Evolutionary conservation across 1,140 invertebrate species (phyloP), one percentile per base, ranked within the genome.

Genomic region (Drosophila simulans): DNA sequence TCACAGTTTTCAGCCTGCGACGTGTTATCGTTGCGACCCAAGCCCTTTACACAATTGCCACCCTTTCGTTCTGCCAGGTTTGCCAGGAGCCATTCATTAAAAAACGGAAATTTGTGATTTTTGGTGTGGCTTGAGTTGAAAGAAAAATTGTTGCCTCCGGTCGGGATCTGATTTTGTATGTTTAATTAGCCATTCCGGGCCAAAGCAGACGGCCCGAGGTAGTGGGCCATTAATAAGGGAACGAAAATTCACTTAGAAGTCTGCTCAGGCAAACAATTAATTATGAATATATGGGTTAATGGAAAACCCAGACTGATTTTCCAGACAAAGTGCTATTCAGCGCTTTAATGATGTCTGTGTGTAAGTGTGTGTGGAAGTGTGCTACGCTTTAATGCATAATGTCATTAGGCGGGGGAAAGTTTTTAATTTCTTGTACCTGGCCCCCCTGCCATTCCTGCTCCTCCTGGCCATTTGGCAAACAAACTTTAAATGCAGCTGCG

Each of bases 31-130:
- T 55, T 68, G 39, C 52, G 48, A 64, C 65, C 60, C 83, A 77
- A 63, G 75, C 60, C 80, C 51, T 39, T 31, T 5, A 20, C 49
- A 22, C 35, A 68, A 54, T 40, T 63, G 75, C 55, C 60, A 68
- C 45, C 31, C 63, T 54, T 35, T 20, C 35, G 3, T 4, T 13
- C 40, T 25, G 15, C 45, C 27, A 8, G 2, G 31, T 2, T 31
- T 31, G 31, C 31, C 31, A 31, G 31, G 8, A 10, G 68, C 63
- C 57, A 70, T 77, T 89, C 84, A 90, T 85, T 89, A 85, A 63
- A 80, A 89, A 80, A 64, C 84, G 85, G 84, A 89, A 90, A 90
- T 89, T 85, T 89, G 80, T 85, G 84, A 89, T 89, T 89, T 89
- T 84, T 68, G 84, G 46, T 54, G 77, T 82, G 64, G 17, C 51